Evolutionary conservation across 2,888 invertebrate species (phyloP).

Genomic region (Tenthredo distinguenda): DNA sequence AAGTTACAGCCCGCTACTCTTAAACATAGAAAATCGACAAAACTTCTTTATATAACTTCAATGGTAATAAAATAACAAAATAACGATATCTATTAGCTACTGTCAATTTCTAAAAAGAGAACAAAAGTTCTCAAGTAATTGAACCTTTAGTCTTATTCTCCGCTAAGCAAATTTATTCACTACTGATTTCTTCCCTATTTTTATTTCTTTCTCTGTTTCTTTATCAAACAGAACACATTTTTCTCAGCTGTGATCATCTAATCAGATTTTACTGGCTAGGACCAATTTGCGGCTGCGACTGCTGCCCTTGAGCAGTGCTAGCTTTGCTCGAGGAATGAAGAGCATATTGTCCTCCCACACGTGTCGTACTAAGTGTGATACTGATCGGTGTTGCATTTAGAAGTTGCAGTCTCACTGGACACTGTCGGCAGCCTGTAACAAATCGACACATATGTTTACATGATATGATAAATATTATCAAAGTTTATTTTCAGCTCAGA

Average conservation of each 20-base stretch:
- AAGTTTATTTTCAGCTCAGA: slow-evolving; percentile 10
- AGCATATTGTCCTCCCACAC: slow-evolving; percentile 60
- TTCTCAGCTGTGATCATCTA: background rate
- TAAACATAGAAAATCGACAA: slow-evolving; percentile 14
- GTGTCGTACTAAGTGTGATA: slow-evolving; percentile 73
- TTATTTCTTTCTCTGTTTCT: background rate
- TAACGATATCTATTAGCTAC: slow-evolving; percentile 10
- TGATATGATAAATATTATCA: background rate
- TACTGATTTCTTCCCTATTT: background rate
- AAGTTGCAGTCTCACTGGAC: slow-evolving; percentile 79
- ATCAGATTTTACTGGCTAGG: slow-evolving; percentile 17
- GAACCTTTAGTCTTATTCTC: background rate
- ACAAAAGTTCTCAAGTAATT: background rate
- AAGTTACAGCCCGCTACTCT: slow-evolving; percentile 2
- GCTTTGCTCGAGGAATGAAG: slow-evolving; percentile 62
- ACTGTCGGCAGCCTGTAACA: slow-evolving; percentile 73
- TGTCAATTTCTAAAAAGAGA: slow-evolving; percentile 17
- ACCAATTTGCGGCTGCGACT: slow-evolving; percentile 54
- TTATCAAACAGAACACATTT: background rate
- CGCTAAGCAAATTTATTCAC: background rate
- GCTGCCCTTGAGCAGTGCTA: slow-evolving; percentile 63
- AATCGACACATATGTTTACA: background rate
- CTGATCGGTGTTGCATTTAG: slow-evolving; percentile 78
- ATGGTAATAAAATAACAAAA: slow-evolving; percentile 23
- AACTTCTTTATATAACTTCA: background rate